Conservation (phyloP, 2,888 invertebrate species). For the Caenorhabditis sinica region DNA sequence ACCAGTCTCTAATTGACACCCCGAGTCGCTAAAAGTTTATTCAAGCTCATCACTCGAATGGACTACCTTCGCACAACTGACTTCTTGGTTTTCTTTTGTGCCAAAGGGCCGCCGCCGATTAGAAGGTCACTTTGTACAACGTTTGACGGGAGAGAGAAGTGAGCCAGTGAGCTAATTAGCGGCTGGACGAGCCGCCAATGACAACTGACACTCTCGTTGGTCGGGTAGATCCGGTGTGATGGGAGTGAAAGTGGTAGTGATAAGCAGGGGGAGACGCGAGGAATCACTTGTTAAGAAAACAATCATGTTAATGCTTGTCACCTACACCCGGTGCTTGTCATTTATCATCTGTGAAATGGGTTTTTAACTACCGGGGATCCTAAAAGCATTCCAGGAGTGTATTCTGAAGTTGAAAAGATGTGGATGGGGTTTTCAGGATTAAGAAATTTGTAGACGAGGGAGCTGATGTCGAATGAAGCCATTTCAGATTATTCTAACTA, state of each 20-base stretch:
- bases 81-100: conserved; percentile 30
- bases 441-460: too few species aligned
- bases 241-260: conserved; percentile 29
- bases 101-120: conserved; percentile 48
- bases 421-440: too few species aligned
- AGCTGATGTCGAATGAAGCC: too few species aligned
- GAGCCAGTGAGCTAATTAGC: conserved; percentile 62
- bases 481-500: too few species aligned
- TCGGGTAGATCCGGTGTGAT: conserved; percentile 51
- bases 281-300: conserved; percentile 67
- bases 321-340: conserved; percentile 55
- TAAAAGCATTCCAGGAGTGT: conserved; percentile 60
- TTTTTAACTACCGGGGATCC: conserved; percentile 40
- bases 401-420: background rate
- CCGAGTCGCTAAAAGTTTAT: conserved; percentile 48
- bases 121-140: conserved; percentile 70
- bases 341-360: conserved; percentile 64
- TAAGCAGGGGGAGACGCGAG: background rate
- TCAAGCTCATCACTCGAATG: conserved; percentile 55
- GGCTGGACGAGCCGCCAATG: conserved; percentile 65
- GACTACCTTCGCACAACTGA: conserved; percentile 56
- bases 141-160: conserved; percentile 43
- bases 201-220: conserved; percentile 64
- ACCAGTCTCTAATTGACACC: conserved; percentile 54
- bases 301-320: conserved; percentile 68